These are phyloP conservation scores for Cheilosia variabilis DNA, from an alignment of 2,888 invertebrate species.

Conservation along the genomic window DNA sequence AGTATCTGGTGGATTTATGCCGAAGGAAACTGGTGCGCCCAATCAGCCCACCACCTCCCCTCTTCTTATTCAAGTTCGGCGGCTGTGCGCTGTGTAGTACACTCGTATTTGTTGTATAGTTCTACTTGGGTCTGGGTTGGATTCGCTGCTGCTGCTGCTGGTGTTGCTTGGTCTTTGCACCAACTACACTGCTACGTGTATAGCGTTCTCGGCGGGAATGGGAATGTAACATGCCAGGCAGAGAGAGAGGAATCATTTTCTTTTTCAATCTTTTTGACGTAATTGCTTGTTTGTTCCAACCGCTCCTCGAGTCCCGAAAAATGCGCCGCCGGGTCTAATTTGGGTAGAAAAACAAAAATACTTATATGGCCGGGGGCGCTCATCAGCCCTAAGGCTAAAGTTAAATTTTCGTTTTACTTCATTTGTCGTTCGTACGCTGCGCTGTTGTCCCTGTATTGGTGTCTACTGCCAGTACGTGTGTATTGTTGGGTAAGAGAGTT, in stretches of 20 bases:
- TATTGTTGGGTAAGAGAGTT: slow-evolving; percentile 45
- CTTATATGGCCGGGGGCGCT: slow-evolving; percentile 57
- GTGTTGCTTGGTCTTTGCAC: slow-evolving; percentile 61
- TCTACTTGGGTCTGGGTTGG: slow-evolving; percentile 66
- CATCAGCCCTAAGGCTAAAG: slow-evolving; percentile 73
- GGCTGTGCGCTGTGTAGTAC: slow-evolving; percentile 33
- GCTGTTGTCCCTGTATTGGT: neutral
- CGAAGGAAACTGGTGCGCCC: slow-evolving; percentile 71
- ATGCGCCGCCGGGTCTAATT: slow-evolving; percentile 71
- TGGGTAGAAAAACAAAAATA: slow-evolving; percentile 76
- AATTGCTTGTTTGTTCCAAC: slow-evolving; percentile 78
- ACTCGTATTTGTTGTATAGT: slow-evolving; percentile 62
- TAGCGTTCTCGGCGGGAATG: slow-evolving; percentile 1
- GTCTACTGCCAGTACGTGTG: neutral
- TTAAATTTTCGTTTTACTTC: slow-evolving; percentile 75
- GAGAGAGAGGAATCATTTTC: slow-evolving; percentile 69
- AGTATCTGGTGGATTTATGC: slow-evolving; percentile 71
- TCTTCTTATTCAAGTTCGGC: slow-evolving; percentile 30
- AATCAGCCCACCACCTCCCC: slow-evolving; percentile 17
- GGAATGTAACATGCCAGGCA: slow-evolving; percentile 50
- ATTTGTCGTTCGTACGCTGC: slow-evolving; percentile 57
- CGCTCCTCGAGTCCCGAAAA: slow-evolving; percentile 67
- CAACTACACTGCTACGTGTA: slow-evolving; percentile 34
- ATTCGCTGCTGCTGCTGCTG: slow-evolving; percentile 41
- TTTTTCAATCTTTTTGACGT: slow-evolving; percentile 77